A percentile compares a stretch with the other conserved stretches of the same genome.
Evolutionary conservation across 1,140 invertebrate genomes (phyloP).

Genomic region (Theocolax elegans): DNA sequence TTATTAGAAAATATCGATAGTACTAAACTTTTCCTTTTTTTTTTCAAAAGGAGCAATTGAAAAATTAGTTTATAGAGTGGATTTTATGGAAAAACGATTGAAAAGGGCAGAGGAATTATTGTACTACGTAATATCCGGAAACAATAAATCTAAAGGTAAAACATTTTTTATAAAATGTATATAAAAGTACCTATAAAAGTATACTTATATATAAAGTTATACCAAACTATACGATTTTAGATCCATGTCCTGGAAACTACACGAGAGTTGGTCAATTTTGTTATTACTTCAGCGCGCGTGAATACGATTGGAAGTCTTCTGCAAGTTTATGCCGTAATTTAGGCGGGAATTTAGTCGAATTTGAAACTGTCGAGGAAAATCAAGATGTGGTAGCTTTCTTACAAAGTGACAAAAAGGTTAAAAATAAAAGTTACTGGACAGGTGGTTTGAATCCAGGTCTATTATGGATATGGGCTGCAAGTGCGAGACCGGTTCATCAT

Average conservation of each 20-base stretch:
- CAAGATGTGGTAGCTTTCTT: conserved; percentile 75
- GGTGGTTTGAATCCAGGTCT: conserved; percentile 85
- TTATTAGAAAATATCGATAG: too few species aligned
- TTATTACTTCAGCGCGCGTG: conserved; percentile 75
- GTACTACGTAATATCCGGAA: conserved; percentile 79
- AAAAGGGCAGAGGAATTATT: conserved; percentile 79
- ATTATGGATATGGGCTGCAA: conserved; percentile 86
- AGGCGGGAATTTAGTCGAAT: conserved; percentile 76
- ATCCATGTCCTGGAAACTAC: conserved; percentile 78
- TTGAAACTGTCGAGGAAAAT: conserved; percentile 74
- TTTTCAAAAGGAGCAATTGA: conserved; percentile 78
- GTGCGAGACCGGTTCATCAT: conserved; percentile 74
- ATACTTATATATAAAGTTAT: too few species aligned
- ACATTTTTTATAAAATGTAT: too few species aligned
- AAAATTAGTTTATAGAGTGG: conserved; percentile 79
- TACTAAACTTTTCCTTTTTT: too few species aligned
- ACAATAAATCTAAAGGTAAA: conserved; percentile 70
- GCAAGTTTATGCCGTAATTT: conserved; percentile 76
- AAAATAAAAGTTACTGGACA: conserved; percentile 80
- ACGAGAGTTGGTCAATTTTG: conserved; percentile 76
- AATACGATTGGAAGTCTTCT: conserved; percentile 83
- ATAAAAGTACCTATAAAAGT: too few species aligned
- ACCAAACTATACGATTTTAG: conserved; percentile 54
- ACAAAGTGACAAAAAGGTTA: conserved; percentile 69
- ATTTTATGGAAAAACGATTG: conserved; percentile 81